Evolutionary conservation across 1,140 invertebrate genomes (phyloP), one percentile per base, ranked within the genome.

Genomic region (Protaetia brevitarsis): DNA sequence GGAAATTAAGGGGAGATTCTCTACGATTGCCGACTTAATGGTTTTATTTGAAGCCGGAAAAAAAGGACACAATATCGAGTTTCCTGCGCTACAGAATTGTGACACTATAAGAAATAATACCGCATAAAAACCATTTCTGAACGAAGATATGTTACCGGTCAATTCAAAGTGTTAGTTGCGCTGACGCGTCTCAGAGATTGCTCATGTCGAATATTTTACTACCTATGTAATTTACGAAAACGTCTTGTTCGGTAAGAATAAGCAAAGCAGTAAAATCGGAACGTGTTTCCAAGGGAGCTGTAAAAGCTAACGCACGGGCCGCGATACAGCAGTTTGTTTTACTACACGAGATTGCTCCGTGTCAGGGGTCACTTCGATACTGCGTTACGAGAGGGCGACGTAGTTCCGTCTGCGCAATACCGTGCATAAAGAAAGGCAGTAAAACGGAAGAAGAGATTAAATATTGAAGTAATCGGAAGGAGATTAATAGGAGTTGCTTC

Each of bases 271-370:
- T 58, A 58, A 58, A 58, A 58, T 58, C 56, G 56, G 13, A 16
- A 58, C 56, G 56, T 58, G 56, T 58, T 58, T 28, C 10, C 56
- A 28, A n/a, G 56, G 56, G 56, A 58, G 56, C 56, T 28, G 56
- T 58, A 58, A 58, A 58, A 58, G 56, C 29, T 58, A 28, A 58
- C 23, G 56, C 26, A 58, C 23, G 56, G 56, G 56, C 13, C 21
- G 21, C 56, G 11, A 58, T 27, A 58, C 29, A 27, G 56, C 56
- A 27, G 56, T 58, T 58, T 58, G 56, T 58, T 58, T 58, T 58
- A 58, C 56, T 58, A 16, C 23, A 8, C 7, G 21, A 58, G 56
- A 58, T 58, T 58, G 37, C 37, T 45, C 23, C 37, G 37, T 45
- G 37, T 45, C 37, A 45, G 37, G 23, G 13, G 37, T 19, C 37